These are phyloP conservation scores for Amiota mariae DNA, from an alignment of 2,888 invertebrate species.

Conservation along the genomic window DNA sequence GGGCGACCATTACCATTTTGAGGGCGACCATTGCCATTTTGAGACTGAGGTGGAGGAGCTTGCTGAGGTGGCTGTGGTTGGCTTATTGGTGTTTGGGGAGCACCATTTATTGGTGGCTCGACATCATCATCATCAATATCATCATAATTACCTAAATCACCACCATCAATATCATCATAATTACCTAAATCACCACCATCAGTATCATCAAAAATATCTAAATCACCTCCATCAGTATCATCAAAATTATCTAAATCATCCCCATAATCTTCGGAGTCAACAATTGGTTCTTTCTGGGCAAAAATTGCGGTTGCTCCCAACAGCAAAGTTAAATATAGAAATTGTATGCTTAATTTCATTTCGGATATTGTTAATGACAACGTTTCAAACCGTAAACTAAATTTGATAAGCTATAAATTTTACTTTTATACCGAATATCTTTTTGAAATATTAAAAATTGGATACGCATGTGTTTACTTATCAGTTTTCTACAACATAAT, in stretches of 20 bases:
- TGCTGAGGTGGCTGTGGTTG: neutral
- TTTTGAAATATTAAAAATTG: too few relatives aligned
- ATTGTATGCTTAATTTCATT: neutral
- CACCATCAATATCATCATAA: constrained; percentile 9
- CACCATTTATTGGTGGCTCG: neutral
- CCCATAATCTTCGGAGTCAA: neutral
- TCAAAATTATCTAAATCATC: neutral
- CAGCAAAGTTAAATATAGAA: constrained; percentile 33
- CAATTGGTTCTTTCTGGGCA: constrained; percentile 41
- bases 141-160: too few relatives aligned
- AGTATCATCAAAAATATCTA: constrained; percentile 2
- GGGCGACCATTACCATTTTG: neutral
- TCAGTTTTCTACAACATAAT: too few relatives aligned
- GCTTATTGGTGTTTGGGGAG: too few relatives aligned
- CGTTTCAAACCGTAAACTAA: too few relatives aligned
- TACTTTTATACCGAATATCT: too few relatives aligned
- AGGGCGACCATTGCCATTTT: neutral
- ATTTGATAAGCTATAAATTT: too few relatives aligned
- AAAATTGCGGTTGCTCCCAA: constrained; percentile 42
- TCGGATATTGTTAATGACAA: too few relatives aligned
- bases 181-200: neutral
- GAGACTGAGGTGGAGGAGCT: too few relatives aligned
- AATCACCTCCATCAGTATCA: neutral
- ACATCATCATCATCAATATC: neutral
- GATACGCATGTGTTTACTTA: too few relatives aligned